Evolutionary conservation across 2,888 invertebrate genomes (phyloP), one percentile per base, ranked within the genome.

Genomic region (Cephalotes varians): DNA sequence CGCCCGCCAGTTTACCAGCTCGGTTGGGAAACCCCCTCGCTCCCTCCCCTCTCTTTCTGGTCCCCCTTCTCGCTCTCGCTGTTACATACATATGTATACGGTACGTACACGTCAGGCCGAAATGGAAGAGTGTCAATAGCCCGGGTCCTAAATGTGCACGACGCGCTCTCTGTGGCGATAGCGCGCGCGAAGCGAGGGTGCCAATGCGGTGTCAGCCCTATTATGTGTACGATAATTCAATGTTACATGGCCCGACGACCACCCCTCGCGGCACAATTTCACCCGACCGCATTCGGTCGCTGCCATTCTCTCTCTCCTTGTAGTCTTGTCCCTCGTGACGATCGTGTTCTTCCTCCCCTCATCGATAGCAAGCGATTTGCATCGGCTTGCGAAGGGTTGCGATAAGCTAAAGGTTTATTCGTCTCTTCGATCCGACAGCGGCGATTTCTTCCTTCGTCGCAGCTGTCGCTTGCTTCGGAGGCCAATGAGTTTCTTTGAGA

Each of bases 151-250:
- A 88, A 88, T 86, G 88, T 74, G 80, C 77, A 65, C 82, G 83
- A 79, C 76, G 79, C 83, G 72, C 81, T 77, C 58, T 58, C 51
- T 85, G 81, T 76, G 84, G 74, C 72, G 82, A 87, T 85, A 83
- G 62, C 54, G 80, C 81, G 67, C 73, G 84, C 31, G 54, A 81
- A 34, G 76, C n/a, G 65, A 79, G 86, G 87, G 86, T 77, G 86
- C 84, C 86, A 86, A 85, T 88, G 87, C 88, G 84, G 84, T 86
- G 90, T 87, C 88, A 87, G 87, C 86, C 84, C 86, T 90, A 89
- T 90, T 90, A 90, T 90, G 87, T 84, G 83, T 85, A 90, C 86
- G 74, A 90, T 90, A 90, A 90, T 90, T 90, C 90, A 86, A 88
- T 82, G 87, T 85, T 89, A 82, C 84, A 83, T 60, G 81, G 80